Evolutionary conservation across 1,140 invertebrate species (phyloP), one percentile per base, ranked within the genome.

Genomic region (Sinella curviseta): DNA sequence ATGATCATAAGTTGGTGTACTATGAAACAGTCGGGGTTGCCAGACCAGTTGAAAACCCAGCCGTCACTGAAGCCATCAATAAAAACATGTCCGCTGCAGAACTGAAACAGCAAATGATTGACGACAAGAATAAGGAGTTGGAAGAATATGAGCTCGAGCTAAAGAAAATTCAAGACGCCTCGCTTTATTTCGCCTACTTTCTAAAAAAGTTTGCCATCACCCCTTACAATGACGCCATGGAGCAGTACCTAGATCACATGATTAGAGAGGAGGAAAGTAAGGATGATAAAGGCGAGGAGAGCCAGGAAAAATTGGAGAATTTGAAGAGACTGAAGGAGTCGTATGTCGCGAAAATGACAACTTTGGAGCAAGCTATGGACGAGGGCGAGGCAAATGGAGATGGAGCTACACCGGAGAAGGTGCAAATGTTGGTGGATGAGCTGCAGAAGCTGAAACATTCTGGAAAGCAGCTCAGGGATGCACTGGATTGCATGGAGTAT

Each of bases 1-100:
- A n/a, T 4, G 57, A 65, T 8, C 57, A 65, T 26, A 4, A 12
- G 24, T n/a, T 12, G 3, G 57, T 65, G 8, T 65, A 65, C 26
- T 81, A 81, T 30, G 57, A 70, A 30, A 31, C 74, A 12, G 31
- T 65, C 30, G 1, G 77, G 36, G 74, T 48, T 2, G 16, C 36
- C 12, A 35, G 39, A 16, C 3, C 35, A 31, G 60, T 60, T 4
- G 33, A 17, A 30, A 48, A 30, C 36, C 12, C 60, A 28, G n/a
- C 35, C 1, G 34, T 76, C 12, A 54, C 60, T 3, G 35, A 36
- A 36, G 26, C 26, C 20, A 28, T 76, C 26, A 65, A n/a, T n/a
- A n/a, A n/a, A 30, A 39, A 35, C 14, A n/a, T 55, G 34, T 12
- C 12, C 16, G 70, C 70, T 28, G 33, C 2, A 3, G 55, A 77